phyloP scores from a whole-genome alignment of 2,888 invertebrate species.

The Conus canariensis region DNA sequence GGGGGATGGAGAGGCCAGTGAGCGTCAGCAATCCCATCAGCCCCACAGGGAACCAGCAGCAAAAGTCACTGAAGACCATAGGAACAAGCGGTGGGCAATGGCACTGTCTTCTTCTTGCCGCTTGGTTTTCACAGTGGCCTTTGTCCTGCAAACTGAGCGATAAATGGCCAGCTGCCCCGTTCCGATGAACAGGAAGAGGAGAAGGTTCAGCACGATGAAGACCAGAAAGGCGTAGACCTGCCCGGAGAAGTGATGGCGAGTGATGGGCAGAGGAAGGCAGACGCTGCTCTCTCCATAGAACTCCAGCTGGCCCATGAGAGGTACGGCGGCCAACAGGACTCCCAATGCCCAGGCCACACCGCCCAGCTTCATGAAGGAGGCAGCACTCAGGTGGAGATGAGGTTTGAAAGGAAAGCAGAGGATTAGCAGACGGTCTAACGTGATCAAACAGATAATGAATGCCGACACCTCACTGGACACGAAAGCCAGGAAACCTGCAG shows the following conservation, averaged over 20 bases:
- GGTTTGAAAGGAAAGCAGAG: conserved; percentile 81
- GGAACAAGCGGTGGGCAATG: conserved; percentile 4
- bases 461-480: conserved; percentile 46
- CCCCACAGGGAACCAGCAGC: conserved; percentile 33
- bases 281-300: conserved; percentile 17
- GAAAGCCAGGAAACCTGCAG: conserved; percentile 39
- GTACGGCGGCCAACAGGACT: neutral
- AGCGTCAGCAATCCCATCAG: conserved; percentile 1
- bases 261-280: conserved; percentile 22
- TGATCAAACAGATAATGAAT: conserved; percentile 42
- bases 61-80: conserved; percentile 26
- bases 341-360: neutral
- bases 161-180: conserved; percentile 17
- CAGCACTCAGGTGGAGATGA: neutral
- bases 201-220: neutral
- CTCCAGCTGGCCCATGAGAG: neutral
- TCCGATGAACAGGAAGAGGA: conserved; percentile 9
- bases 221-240: conserved; percentile 13
- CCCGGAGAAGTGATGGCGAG: neutral
- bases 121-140: neutral
- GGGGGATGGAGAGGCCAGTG: neutral
- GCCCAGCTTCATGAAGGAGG: neutral
- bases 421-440: conserved; percentile 80
- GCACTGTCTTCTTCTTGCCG: neutral
- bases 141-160: neutral